Evolutionary conservation across 2,797 vertebrate genomes (phyloP).

Genomic region (Acanthis flammea): DNA sequence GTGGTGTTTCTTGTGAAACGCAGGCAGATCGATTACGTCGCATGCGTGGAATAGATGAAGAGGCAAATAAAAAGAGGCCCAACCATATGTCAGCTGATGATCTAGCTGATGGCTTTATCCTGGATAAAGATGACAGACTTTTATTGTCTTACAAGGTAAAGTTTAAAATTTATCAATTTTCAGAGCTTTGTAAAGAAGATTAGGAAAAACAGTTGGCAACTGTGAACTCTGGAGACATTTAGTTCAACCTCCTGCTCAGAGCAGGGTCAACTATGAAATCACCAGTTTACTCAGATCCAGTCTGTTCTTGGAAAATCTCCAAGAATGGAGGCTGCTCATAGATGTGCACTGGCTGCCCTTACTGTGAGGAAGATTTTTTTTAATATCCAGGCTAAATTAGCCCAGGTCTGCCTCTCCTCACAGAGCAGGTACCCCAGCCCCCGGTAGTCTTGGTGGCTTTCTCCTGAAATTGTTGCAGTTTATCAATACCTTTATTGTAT

Average conservation of each 20-base stretch:
- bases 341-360: not conserved
- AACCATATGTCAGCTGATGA: conserved; percentile 90
- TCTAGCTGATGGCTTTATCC: conserved; percentile 88
- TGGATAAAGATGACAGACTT: conserved; percentile 85
- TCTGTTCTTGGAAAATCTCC: not conserved
- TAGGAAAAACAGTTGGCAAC: not conserved
- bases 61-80: conserved; percentile 42
- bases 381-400: not conserved
- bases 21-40: conserved; percentile 89
- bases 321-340: not conserved
- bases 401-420: not conserved
- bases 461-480: not conserved
- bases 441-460: not conserved
- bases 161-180: not conserved
- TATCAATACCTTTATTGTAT: not conserved
- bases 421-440: not conserved
- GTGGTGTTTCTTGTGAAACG: not conserved
- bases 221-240: not conserved
- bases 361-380: not conserved
- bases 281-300: not conserved
- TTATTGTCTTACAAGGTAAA: conserved; percentile 87
- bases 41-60: conserved; percentile 85
- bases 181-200: not conserved
- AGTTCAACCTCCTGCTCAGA: not conserved
- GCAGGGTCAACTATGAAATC: not conserved